Evolutionary conservation across 2,797 vertebrate genomes (phyloP).

Genomic region (Amblyopsis hoosieri): DNA sequence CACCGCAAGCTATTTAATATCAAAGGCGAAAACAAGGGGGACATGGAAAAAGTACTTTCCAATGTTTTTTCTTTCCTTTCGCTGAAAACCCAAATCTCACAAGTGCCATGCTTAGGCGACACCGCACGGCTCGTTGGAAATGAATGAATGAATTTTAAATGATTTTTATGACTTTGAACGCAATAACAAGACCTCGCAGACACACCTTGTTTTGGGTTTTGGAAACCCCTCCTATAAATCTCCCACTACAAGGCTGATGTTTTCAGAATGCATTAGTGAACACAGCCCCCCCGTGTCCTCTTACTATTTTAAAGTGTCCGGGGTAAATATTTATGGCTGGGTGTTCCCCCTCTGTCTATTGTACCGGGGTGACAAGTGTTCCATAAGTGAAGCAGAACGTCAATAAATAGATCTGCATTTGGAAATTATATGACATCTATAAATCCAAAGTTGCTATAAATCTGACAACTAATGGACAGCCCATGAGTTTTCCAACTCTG

Average conservation of each 20-base stretch:
- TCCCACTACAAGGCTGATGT: conserved; percentile 69
- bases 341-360: conserved; percentile 78
- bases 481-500: conserved; percentile 54
- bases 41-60: conserved; percentile 73
- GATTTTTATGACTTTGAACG: conserved; percentile 73
- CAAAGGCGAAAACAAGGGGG: conserved; percentile 66
- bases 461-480: conserved; percentile 52
- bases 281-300: conserved; percentile 68
- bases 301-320: conserved; percentile 73
- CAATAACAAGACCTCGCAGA: conserved; percentile 75
- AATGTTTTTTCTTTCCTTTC: conserved; percentile 74
- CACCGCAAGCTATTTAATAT: conserved; percentile 68
- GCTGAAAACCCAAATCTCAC: conserved; percentile 65
- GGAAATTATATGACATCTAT: conserved; percentile 67
- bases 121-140: conserved; percentile 57
- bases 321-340: conserved; percentile 75
- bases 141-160: conserved; percentile 72
- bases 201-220: conserved; percentile 81
- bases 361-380: conserved; percentile 73
- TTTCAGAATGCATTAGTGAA: conserved; percentile 72
- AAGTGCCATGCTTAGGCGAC: conserved; percentile 55
- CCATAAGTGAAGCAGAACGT: conserved; percentile 65
- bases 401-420: conserved; percentile 73
- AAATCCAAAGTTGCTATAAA: conserved; percentile 66
- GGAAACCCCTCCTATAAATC: conserved; percentile 75